A percentile compares a stretch with the other conserved stretches of the same genome.
phyloP scores from a whole-genome alignment of 1,140 invertebrate genomes.

The Laodelphax striatellus region DNA sequence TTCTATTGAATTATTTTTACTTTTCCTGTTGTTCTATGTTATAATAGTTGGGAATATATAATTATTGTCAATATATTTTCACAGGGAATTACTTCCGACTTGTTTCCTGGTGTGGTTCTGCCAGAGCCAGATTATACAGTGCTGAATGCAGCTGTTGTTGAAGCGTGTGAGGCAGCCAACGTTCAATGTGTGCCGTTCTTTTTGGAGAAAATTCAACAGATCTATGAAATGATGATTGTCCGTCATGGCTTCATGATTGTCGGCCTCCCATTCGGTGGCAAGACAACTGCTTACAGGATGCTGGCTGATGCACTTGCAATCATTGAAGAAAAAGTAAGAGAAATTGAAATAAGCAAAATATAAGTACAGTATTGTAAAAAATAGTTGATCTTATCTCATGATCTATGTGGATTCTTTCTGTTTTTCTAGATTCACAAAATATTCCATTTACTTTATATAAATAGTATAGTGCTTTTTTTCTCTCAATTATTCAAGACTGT shows the following conservation, averaged over 20 bases:
- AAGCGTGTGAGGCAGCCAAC: conserved; percentile 61
- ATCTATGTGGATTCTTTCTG: too few species aligned
- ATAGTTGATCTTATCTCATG: too few species aligned
- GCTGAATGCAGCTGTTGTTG: conserved; percentile 40
- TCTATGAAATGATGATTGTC: conserved; percentile 94
- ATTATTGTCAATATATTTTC: too few species aligned
- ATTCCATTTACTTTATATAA: too few species aligned
- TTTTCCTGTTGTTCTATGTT: too few species aligned
- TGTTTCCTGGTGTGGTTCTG: conserved; percentile 71
- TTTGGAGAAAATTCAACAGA: conserved; percentile 80
- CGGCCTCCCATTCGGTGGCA: conserved; percentile 82
- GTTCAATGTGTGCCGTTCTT: conserved; percentile 75
- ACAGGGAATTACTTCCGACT: conserved; percentile 81
- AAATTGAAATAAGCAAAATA: too few species aligned
- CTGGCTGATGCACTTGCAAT: conserved; percentile 65
- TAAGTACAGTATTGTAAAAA: too few species aligned
- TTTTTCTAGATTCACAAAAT: too few species aligned
- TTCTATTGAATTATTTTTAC: too few species aligned
- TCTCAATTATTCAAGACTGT: too few species aligned
- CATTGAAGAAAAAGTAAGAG: conserved; percentile 62
- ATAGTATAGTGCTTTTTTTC: too few species aligned
- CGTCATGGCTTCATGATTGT: conserved; percentile 83
- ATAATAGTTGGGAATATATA: too few species aligned
- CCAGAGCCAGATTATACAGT: conserved; percentile 59
- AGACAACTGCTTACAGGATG: conserved; percentile 64